phyloP scores from a whole-genome alignment of 2,797 vertebrate genomes.

The Anas georgica region DNA sequence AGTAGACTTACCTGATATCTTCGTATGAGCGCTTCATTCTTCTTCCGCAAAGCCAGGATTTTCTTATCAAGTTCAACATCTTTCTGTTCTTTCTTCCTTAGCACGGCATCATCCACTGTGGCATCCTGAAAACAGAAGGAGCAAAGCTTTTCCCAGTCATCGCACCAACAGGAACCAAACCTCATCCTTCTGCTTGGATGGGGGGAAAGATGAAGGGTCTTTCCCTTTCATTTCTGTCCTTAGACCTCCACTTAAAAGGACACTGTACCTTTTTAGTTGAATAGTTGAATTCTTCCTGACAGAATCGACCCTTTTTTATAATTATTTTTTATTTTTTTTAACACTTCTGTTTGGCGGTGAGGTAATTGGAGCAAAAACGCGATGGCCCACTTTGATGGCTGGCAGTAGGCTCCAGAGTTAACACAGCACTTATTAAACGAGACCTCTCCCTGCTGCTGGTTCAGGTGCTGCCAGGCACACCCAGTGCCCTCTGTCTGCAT shows the following conservation, averaged over 20 bases:
- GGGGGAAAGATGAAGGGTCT: not conserved
- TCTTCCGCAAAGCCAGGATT: constrained; percentile 92
- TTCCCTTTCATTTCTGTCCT: not conserved
- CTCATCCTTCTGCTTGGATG: not conserved
- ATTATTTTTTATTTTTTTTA: not conserved
- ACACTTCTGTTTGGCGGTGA: not conserved
- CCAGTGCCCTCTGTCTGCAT: not conserved
- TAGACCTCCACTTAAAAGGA: not conserved
- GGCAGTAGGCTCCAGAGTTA: not conserved
- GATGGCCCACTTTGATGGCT: not conserved
- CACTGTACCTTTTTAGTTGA: not conserved
- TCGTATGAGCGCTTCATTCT: constrained; percentile 92
- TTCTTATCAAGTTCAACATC: constrained; percentile 93
- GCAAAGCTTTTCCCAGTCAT: not conserved
- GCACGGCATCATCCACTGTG: constrained; percentile 75
- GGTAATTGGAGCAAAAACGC: not conserved
- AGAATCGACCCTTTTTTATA: not conserved
- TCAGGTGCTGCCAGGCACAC: not conserved
- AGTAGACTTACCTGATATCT: constrained; percentile 88
- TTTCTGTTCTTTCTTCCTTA: constrained; percentile 87
- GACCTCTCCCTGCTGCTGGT: not conserved
- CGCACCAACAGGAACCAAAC: not conserved
- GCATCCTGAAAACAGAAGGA: constrained; percentile 70
- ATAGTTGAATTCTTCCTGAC: not conserved
- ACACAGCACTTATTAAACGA: not conserved